Base-by-base conservation (phyloP, 2,797 vertebrate species). In the Bradypus variegatus region DNA sequence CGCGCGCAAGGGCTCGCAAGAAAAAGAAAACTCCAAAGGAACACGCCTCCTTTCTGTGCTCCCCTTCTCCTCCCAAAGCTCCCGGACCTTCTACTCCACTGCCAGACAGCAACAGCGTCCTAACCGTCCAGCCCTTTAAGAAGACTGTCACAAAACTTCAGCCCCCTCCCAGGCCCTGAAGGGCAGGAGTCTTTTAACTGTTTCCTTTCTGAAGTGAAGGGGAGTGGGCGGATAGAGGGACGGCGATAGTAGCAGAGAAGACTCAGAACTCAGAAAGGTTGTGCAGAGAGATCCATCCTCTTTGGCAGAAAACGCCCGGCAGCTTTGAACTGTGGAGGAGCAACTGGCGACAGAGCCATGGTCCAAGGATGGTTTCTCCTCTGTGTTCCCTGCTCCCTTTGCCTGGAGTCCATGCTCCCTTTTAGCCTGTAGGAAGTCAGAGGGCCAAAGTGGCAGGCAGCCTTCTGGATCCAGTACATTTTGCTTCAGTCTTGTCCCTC, bases 81-180 rank as follows among this genome's bases (percentile, higher is more conserved):
- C 95, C 95, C 96, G 82, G 89, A 65, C 70, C 41, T 23, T 38
- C 72, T 8, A 6, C 90, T 89, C 41, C 70, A n/a, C 89, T 73
- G 75, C 16, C 8, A 85, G 73, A n/a, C 53, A 6, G 89, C 87
- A 27, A 23, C 48, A 86, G 72, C 6, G 36, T 62, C 87, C 84
- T 3, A 78, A 55, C 33, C 88, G 93, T 94, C 95, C 97, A 96
- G 96, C 95, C 94, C 87, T 93, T 96, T 95, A 72, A 82, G 82
- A 96, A 98, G 97, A 96, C 97, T 96, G 98, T 98, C 98, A 96
- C 97, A 88, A 89, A 94, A 95, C 96, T 95, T 95, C 95, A 70
- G 75, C 91, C 93, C 96, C 97, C 97, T 96, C 95, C 95, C 95
- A 95, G 97, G 97, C 97, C 97, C 97, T 10, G 96, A 97, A 96